A percentile compares a stretch with the other conserved stretches of the same genome.
These are phyloP conservation scores for Tenrec ecaudatus DNA, from an alignment of 2,113 vertebrate species.

Conservation along the genomic window DNA sequence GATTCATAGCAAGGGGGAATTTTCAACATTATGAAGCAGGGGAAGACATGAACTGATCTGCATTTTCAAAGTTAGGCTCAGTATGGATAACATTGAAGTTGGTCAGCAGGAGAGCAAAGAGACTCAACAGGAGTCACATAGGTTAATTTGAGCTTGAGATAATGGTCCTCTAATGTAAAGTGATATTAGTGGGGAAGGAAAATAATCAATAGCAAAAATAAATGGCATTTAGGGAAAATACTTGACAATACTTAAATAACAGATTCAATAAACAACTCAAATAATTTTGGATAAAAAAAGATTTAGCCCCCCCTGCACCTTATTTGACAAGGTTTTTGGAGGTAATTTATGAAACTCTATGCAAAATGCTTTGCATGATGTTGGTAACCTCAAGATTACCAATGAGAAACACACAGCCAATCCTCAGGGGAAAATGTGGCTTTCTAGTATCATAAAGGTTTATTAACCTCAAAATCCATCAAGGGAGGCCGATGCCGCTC, in stretches of 20 bases:
- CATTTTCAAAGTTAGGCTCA: background rate
- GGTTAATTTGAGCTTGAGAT: background rate
- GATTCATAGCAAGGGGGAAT: background rate
- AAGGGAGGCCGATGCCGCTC: too few species aligned
- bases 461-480: too few species aligned
- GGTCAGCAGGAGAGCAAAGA: background rate
- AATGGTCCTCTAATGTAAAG: background rate
- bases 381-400: too few species aligned
- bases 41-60: background rate
- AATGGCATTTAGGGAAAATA: background rate
- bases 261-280: background rate
- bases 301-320: background rate
- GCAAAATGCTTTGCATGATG: background rate
- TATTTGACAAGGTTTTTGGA: background rate
- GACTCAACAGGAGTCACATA: background rate
- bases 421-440: too few species aligned
- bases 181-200: background rate
- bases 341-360: background rate
- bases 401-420: too few species aligned
- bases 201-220: background rate
- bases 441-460: too few species aligned
- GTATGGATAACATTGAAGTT: background rate
- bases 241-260: background rate
- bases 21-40: background rate
- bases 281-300: background rate